Conservation (phyloP, 1,140 invertebrate genomes). For the Drosophila eugracilis region DNA sequence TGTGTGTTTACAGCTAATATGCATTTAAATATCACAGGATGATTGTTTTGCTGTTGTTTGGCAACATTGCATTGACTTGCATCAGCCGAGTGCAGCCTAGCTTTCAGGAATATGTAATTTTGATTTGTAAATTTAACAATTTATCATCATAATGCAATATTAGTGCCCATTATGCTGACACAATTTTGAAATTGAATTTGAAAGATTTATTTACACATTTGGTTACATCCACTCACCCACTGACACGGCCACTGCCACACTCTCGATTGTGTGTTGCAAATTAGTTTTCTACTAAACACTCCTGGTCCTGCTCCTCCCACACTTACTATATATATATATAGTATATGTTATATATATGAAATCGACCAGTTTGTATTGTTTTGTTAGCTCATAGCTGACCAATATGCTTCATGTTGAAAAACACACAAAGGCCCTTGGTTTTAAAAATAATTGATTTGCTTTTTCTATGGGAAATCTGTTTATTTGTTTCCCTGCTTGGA, state of each 20-base stretch:
- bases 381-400: conserved; percentile 26
- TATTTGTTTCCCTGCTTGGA: too few species aligned
- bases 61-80: conserved; percentile 23
- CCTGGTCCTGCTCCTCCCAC: conserved; percentile 8
- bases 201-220: conserved; percentile 71
- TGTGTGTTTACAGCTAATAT: conserved; percentile 18
- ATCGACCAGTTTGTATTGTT: conserved; percentile 23
- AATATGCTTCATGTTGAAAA: conserved; percentile 22
- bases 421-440: conserved; percentile 7
- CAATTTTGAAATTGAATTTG: conserved; percentile 74
- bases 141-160: conserved; percentile 75
- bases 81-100: neutral
- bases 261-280: conserved; percentile 57
- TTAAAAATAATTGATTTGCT: conserved; percentile 18
- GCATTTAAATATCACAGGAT: conserved; percentile 57
- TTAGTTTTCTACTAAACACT: conserved; percentile 36
- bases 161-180: conserved; percentile 65
- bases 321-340: too few species aligned
- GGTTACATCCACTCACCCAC: conserved; percentile 6
- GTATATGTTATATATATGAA: too few species aligned
- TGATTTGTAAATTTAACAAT: conserved; percentile 80
- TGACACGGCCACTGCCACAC: neutral
- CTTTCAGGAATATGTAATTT: conserved; percentile 67
- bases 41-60: conserved; percentile 57
- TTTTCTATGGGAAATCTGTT: conserved; percentile 2